phyloP scores from a whole-genome alignment of 2,797 vertebrate genomes.

The Denticeps clupeoides region DNA sequence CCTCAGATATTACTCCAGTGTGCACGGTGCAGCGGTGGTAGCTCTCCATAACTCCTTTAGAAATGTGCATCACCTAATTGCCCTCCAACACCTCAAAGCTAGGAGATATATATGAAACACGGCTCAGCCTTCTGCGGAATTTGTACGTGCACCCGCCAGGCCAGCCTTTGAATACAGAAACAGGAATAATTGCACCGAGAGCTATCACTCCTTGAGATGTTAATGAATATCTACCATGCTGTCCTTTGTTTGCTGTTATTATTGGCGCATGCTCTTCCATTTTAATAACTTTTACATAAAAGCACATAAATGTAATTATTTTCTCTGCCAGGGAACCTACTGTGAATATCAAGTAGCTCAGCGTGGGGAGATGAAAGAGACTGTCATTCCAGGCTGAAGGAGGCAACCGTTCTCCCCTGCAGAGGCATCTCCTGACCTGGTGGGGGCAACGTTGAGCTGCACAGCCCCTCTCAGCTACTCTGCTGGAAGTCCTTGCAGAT shows the following conservation, averaged over 20 bases:
- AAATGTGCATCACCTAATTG: conserved; percentile 20
- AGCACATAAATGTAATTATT: conserved; percentile 33
- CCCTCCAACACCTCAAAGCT: conserved; percentile 10
- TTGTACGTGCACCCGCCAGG: conserved; percentile 13
- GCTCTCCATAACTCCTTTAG: background rate
- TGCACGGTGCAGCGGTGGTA: no score
- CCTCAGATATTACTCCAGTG: no score
- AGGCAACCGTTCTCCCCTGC: background rate
- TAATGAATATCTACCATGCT: conserved; percentile 29
- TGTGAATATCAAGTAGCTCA: conserved; percentile 20
- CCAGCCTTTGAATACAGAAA: conserved; percentile 2
- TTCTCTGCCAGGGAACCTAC: conserved; percentile 6
- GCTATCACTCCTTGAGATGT: conserved; percentile 8
- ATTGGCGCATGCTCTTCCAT: conserved; percentile 20
- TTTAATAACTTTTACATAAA: conserved; percentile 34
- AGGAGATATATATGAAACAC: conserved; percentile 19
- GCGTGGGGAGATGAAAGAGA: conserved; percentile 20
- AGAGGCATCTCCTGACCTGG: conserved; percentile 2
- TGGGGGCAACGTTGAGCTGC: conserved; percentile 31
- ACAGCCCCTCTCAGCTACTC: background rate
- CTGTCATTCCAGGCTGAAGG: conserved; percentile 9
- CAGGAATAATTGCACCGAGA: conserved; percentile 20
- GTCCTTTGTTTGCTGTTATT: conserved; percentile 27
- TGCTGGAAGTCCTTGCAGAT: background rate
- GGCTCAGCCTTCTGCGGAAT: conserved; percentile 7